Evolutionary conservation across 1,140 invertebrate species (phyloP), one percentile per base, ranked within the genome.

Genomic region (Leptestheria dahalacensis): DNA sequence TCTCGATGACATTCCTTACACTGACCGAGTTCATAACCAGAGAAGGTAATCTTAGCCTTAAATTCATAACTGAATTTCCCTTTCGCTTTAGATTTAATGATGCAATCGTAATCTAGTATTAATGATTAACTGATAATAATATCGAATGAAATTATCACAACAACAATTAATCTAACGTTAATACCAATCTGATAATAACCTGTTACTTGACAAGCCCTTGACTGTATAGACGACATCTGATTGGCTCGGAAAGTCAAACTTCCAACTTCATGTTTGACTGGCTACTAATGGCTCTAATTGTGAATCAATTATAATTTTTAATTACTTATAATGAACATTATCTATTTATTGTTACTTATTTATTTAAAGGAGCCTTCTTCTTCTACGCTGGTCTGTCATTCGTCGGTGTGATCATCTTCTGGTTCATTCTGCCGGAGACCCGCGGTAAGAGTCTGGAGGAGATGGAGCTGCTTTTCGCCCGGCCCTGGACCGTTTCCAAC

Each of bases 1-100:
- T 82, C 15, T 79, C 80, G 0, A 72, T 82, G 68, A 79, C 80
- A 20, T 82, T 82, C 65, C 69, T 82, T 20, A 71, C 73, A 1
- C 60, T 69, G 12, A 67, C 66, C 3, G 57, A 68, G n/a, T 28
- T 60, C 18, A 21, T 70, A 1, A 66, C 66, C 9, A 66, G 64
- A 54, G 61, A 68, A 64, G 68, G 68, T 69, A 57, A 49, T 54
- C n/a, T n/a, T n/a, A n/a, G n/a, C n/a, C n/a, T n/a, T n/a, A n/a
- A n/a, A n/a, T n/a, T n/a, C n/a, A n/a, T n/a, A n/a, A n/a, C n/a
- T n/a, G n/a, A n/a, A n/a, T n/a, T n/a, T n/a, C n/a, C n/a, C n/a
- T n/a, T n/a, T n/a, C n/a, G n/a, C n/a, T n/a, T n/a, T n/a, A n/a
- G n/a, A n/a, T n/a, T n/a, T n/a, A n/a, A n/a, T n/a, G n/a, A n/a